Evolutionary conservation across 1,140 invertebrate species (phyloP), one percentile per base, ranked within the genome.

Genomic region (Meloidogyne chitwoodi): DNA sequence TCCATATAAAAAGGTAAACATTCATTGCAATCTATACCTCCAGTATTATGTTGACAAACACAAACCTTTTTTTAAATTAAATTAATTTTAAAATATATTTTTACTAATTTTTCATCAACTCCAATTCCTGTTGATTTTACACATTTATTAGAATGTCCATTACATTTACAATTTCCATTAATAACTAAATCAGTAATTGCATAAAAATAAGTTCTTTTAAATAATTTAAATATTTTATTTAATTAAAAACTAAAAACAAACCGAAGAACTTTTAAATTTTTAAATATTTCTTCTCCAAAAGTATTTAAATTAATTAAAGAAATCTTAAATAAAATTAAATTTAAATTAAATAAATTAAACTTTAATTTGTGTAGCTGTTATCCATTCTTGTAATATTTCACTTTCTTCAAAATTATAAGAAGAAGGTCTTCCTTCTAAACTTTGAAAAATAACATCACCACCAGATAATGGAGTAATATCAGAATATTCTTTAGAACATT

Each of bases 231-330:
- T 31, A 31, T 31, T 31, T 31, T 31, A 31, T 31, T 31, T 31
- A 38, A 38, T 38, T 38, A 38, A 38, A 10, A 31, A 31, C 6
- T 31, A 31, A 31, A 31, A 31, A 11, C 6, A 22, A 95, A 96
- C 82, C 92, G 92, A 8, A 98, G 86, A 22, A 98, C 95, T 87
- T 93, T 92, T 6, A 91, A 89, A 87, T 97, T 95, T 0, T 92
- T 92, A 85, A 98, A 99, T 16, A 98, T 91, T 89, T 99, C 96
- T 87, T 99, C 96, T 82, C 96, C 95, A 88, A 98, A 99, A 0
- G 96, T 98, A 85, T 99, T 99, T 77, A 97, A 89, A 44, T 94
- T 91, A 78, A 94, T 92, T 38, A 99, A 87, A 0, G 92, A 92
- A 70, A 99, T 96, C 34, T 38, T 8, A 6, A 31, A 31, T 3